Percentiles rank a stretch among this genome's conserved stretches.
phyloP scores from a whole-genome alignment of 2,888 invertebrate genomes.

The Agonopterix heracliana region DNA sequence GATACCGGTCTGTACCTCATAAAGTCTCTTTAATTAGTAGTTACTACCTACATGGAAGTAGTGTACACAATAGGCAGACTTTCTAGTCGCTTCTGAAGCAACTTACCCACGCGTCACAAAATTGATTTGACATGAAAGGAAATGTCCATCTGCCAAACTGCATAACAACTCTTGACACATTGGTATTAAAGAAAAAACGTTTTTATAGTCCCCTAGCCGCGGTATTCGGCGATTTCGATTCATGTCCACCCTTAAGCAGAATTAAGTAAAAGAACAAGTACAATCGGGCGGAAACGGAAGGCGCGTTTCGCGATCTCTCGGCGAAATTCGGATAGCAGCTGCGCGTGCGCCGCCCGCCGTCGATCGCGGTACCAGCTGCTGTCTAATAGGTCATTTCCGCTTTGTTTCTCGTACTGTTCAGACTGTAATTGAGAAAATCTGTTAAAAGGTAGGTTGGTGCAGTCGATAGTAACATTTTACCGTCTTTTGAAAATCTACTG shows the following conservation, averaged over 20 bases:
- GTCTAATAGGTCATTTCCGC: conserved; percentile 70
- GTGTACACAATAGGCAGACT: conserved; percentile 1
- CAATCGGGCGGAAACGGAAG: conserved; percentile 74
- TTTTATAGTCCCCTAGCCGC: conserved; percentile 28
- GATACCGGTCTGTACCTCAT: conserved; percentile 23
- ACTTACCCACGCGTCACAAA: neutral
- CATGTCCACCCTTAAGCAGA: conserved; percentile 52
- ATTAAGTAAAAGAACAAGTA: conserved; percentile 33
- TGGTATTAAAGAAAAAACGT: conserved; percentile 13
- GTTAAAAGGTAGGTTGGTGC: neutral
- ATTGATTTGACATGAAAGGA: conserved; percentile 5
- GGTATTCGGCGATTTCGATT: conserved; percentile 36
- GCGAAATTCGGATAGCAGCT: conserved; percentile 70
- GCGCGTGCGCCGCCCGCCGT: conserved; percentile 45
- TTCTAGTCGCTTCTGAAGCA: neutral
- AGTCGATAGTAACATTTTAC: neutral
- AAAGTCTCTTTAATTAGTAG: conserved; percentile 13
- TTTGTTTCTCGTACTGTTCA: conserved; percentile 38
- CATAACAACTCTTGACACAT: conserved; percentile 11
- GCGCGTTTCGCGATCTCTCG: conserved; percentile 72
- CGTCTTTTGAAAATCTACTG: too few relatives aligned
- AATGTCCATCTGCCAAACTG: conserved; percentile 19
- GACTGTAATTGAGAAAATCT: conserved; percentile 13
- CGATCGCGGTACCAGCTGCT: conserved; percentile 40
- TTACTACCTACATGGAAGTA: neutral